phyloP scores from a whole-genome alignment of 2,797 vertebrate genomes.

The Betta splendens region DNA sequence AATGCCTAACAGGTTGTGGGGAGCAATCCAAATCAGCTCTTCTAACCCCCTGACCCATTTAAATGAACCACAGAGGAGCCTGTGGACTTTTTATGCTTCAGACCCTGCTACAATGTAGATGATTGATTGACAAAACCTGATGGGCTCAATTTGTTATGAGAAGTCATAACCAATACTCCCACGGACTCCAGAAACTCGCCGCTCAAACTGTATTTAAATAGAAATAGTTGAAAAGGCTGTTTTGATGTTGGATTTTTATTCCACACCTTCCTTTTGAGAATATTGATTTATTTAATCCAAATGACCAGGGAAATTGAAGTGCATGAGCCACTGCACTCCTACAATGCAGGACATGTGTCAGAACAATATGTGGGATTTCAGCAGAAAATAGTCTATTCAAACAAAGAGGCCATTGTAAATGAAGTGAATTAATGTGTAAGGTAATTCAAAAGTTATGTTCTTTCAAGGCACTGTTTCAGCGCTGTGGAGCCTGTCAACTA shows the following conservation, averaged over 20 bases:
- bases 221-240: constrained; percentile 31
- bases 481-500: constrained; percentile 20
- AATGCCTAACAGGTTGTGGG: constrained; percentile 53
- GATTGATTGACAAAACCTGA: constrained; percentile 37
- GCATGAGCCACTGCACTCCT: constrained; percentile 71
- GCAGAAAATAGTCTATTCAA: constrained; percentile 63
- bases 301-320: constrained; percentile 73
- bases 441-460: constrained; percentile 43
- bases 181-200: constrained; percentile 30
- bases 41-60: constrained; percentile 64
- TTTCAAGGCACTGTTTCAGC: constrained; percentile 38
- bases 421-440: constrained; percentile 56
- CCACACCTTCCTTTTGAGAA: constrained; percentile 52
- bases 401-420: constrained; percentile 54
- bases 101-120: constrained; percentile 33
- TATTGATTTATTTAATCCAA: constrained; percentile 74
- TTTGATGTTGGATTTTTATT: constrained; percentile 39
- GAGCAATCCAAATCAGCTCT: constrained; percentile 57
- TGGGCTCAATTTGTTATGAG: constrained; percentile 19
- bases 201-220: constrained; percentile 27
- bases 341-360: constrained; percentile 65
- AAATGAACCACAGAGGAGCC: constrained; percentile 58
- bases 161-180: constrained; percentile 17
- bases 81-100: constrained; percentile 26
- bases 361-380: constrained; percentile 62